Base-by-base conservation (phyloP, 2,797 vertebrate species). In the Amblyopsis hoosieri region DNA sequence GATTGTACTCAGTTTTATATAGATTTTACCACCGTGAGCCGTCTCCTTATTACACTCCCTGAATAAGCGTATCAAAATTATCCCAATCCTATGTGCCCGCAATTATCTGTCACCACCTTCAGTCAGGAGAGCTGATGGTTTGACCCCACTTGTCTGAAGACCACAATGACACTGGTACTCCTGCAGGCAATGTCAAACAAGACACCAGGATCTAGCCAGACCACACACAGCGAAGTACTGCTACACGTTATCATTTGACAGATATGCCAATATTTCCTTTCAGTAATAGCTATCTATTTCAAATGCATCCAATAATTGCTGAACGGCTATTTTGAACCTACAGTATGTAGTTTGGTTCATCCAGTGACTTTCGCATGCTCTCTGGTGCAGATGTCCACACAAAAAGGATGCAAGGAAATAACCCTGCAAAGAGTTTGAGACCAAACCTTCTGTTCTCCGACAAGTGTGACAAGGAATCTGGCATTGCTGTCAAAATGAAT, bases 401-500 rank as follows among this genome's bases (percentile, higher is more conserved):
- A 57, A 19, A 50, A 33, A 12, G 31, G 17, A 47, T 79, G 65
- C 57, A 58, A 71, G 58, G 75, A 64, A 19, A 45, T 58, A 58
- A 63, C 54, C 67, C 63, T 51, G 29, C 51, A 50, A 62, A 19
- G 67, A 67, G 60, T 23, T 46, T 14, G 19, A 70, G n/a, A 68
- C 2, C 49, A 70, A 66, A 60, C 71, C 58, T 66, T 59, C 55
- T 53, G 49, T 66, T 64, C 53, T 12, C 47, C 56, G 82, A 87
- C 81, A 72, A 64, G 86, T 89, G 86, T 87, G 88, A 92, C 90
- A 92, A 89, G 80, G 86, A 91, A 86, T 74, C 78, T 89, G 85
- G 82, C 79, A 80, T 89, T 80, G 79, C 85, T 93, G 90, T 91
- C 87, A 85, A 66, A 65, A 81, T 89, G 85, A 85, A 76, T 90